Evolutionary conservation across 2,797 vertebrate species (phyloP).

Genomic region (Sciurus vulgaris): DNA sequence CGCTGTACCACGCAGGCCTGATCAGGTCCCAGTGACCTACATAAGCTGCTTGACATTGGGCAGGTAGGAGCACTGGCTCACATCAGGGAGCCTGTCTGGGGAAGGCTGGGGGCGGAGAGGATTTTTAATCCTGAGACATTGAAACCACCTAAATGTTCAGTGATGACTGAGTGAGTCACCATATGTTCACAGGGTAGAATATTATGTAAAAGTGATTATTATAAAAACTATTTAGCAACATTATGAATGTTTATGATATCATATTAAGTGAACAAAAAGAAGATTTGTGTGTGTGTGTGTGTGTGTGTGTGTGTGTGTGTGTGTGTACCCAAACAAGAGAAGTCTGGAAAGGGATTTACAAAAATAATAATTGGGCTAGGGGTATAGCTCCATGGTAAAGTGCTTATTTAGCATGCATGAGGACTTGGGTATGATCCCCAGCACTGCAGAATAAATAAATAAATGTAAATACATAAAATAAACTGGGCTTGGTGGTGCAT

Average conservation of each 20-base stretch:
- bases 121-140: conserved; percentile 12
- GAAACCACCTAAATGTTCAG: neutral
- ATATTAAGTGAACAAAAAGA: neutral
- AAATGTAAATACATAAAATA: neutral
- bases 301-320: too few species aligned
- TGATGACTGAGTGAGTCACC: conserved; percentile 67
- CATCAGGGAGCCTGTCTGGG: conserved; percentile 14
- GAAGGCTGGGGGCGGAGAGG: neutral
- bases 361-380: neutral
- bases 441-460: neutral
- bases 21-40: conserved; percentile 63
- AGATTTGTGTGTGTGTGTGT: neutral
- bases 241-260: neutral
- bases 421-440: neutral
- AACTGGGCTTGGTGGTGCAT: neutral
- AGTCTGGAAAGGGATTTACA: neutral
- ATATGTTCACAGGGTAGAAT: neutral
- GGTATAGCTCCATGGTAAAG: neutral
- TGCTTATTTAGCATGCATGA: neutral
- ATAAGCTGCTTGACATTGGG: neutral
- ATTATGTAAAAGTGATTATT: conserved; percentile 58
- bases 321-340: neutral
- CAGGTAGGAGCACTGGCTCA: conserved; percentile 51
- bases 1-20: neutral
- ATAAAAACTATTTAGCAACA: conserved; percentile 42